A percentile compares a stretch with the other conserved stretches of the same genome.
These are phyloP conservation scores for Periophthalmus modestus DNA, from an alignment of 2,113 vertebrate species.

Conservation along the genomic window DNA sequence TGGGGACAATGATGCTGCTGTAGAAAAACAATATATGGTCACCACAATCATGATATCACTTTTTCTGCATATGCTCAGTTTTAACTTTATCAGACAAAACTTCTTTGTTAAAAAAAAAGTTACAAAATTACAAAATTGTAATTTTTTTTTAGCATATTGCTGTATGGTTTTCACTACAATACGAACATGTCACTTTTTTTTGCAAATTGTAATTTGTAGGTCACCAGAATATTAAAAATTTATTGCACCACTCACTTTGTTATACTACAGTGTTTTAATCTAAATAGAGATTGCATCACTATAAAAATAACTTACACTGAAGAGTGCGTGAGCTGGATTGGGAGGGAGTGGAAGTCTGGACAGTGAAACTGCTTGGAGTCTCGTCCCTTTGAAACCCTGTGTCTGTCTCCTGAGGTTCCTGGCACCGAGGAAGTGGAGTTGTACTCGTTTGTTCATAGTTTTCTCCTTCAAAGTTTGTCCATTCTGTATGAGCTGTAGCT, in stretches of 20 bases:
- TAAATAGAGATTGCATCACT: not conserved
- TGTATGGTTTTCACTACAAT: not conserved
- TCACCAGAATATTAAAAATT: not conserved
- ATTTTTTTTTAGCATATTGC: not conserved
- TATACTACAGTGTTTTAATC: not conserved
- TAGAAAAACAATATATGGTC: slow-evolving; percentile 50
- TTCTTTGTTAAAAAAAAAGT: too few species aligned
- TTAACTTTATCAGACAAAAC: not conserved
- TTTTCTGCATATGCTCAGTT: not conserved
- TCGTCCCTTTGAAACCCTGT: slow-evolving; percentile 44
- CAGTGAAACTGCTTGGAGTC: not conserved
- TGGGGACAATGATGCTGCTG: slow-evolving; percentile 23
- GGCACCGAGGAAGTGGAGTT: slow-evolving; percentile 38
- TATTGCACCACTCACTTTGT: too few species aligned
- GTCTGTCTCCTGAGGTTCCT: slow-evolving; percentile 44
- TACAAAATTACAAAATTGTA: not conserved
- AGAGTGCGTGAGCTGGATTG: slow-evolving; percentile 39
- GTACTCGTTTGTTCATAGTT: slow-evolving; percentile 31
- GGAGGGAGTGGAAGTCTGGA: slow-evolving; percentile 16
- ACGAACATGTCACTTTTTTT: not conserved
- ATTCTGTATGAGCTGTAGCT: slow-evolving; percentile 13
- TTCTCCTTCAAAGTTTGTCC: slow-evolving; percentile 8
- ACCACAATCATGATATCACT: slow-evolving; percentile 23
- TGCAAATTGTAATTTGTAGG: not conserved
- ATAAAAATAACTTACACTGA: slow-evolving; percentile 51